phyloP scores from a whole-genome alignment of 1,140 invertebrate genomes.

The Aphidius ervi region DNA sequence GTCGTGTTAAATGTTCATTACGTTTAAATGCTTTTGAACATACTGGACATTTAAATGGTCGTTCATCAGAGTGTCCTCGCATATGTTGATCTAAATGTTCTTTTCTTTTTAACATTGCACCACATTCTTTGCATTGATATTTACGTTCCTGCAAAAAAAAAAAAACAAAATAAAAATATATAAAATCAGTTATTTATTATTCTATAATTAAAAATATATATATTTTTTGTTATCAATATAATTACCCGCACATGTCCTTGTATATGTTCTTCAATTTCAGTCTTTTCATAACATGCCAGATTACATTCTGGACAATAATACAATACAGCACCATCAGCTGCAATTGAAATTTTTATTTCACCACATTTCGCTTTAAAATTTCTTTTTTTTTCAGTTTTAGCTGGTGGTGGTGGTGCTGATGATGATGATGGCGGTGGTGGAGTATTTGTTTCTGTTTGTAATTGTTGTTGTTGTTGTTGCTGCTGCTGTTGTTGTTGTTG shows the following conservation, averaged over 20 bases:
- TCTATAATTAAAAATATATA: slow-evolving; percentile 1
- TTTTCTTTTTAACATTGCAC: slow-evolving; percentile 51
- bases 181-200: background rate
- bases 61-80: slow-evolving; percentile 69
- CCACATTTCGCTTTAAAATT: slow-evolving; percentile 51
- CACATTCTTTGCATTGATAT: slow-evolving; percentile 51
- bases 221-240: slow-evolving; percentile 4
- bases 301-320: slow-evolving; percentile 54
- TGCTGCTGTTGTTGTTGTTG: slow-evolving; percentile 10
- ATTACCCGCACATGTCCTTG: slow-evolving; percentile 48
- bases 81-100: slow-evolving; percentile 62
- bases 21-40: slow-evolving; percentile 59
- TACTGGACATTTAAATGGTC: slow-evolving; percentile 58
- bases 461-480: slow-evolving; percentile 18
- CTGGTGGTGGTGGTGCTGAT: slow-evolving; percentile 35
- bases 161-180: slow-evolving; percentile 14
- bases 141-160: slow-evolving; percentile 44
- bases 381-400: slow-evolving; percentile 49
- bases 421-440: slow-evolving; percentile 13
- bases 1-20: slow-evolving; percentile 54
- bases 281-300: slow-evolving; percentile 43
- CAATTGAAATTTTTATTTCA: slow-evolving; percentile 49
- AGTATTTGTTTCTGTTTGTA: slow-evolving; percentile 37
- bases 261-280: slow-evolving; percentile 49
- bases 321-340: slow-evolving; percentile 45